Base-by-base conservation (phyloP, 23 tunicate species). In the Phallusia fumigata region DNA sequence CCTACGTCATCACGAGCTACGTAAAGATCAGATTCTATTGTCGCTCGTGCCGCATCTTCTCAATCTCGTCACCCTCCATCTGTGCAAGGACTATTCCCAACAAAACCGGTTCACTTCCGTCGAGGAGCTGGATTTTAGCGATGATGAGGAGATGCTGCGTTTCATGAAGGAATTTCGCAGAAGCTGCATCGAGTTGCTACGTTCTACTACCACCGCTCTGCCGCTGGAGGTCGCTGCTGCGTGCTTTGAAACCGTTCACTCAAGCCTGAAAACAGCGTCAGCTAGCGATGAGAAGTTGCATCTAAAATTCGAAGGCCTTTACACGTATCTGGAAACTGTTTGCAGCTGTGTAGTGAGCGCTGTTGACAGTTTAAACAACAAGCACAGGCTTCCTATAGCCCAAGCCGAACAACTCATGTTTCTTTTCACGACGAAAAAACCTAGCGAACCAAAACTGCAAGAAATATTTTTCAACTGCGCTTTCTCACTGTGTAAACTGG, bases 71-170 rank as follows among this genome's bases (percentile, higher is more conserved):
- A 35, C 88, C 35, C 35, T 18, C 0, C 52, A 65, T 49, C 64
- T 92, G 1, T 26, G 86, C 44, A 75, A 75, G 24, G 75, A 82
- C 28, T 31, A 28, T 15, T 30, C 44, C 0, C 30, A 45, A 12
- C 40, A 84, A 53, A 74, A 65, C 65, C 26, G 31, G 30, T 86
- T 79, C 52, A 19, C 83, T 52, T 19, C 75, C 10, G 52, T 79
- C 35, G 90, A 92, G 34, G 95, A 89, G 32, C 21, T 86, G 35
- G 93, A 85, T 24, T 81, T 89, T 19, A 86, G 73, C 76, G 98
- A 89, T 47, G 98, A 89, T 53, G 80, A 82, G 0, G 95, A 94
- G 79, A 15, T 79, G 33, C 32, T 34, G 12, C 30, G 34, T 36
- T 81, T 78, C n/a, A 33, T 75, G 35, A 79, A 85, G 0, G 16